phyloP scores from a whole-genome alignment of 2,113 vertebrate species.

The Ornithorhynchus anatinus region DNA sequence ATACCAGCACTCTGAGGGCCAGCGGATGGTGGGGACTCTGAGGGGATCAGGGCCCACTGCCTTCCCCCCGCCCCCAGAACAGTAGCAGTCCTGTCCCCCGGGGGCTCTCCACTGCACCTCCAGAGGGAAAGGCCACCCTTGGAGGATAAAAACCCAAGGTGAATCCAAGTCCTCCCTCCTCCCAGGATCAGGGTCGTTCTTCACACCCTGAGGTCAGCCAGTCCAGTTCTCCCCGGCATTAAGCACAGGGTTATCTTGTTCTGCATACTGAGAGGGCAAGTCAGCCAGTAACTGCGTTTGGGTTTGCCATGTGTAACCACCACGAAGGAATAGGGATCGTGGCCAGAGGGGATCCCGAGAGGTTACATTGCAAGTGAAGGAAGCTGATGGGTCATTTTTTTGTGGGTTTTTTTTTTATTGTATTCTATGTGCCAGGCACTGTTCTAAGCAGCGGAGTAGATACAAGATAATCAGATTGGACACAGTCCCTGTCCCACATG shows the following conservation, averaged over 20 bases:
- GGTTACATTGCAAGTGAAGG: not conserved
- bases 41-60: too few species aligned
- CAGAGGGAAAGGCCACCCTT: not conserved
- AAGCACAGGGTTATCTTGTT: constrained; percentile 38
- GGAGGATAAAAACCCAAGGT: constrained; percentile 29
- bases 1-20: too few species aligned
- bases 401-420: too few species aligned
- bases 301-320: constrained; percentile 6
- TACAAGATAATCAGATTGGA: too few species aligned
- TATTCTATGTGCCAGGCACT: too few species aligned
- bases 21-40: too few species aligned
- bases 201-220: constrained; percentile 16
- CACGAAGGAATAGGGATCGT: not conserved
- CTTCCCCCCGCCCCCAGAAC: too few species aligned
- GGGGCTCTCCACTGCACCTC: not conserved
- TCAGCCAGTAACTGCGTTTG: constrained; percentile 16
- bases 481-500: too few species aligned
- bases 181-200: constrained; percentile 7
- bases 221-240: not conserved
- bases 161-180: constrained; percentile 13
- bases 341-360: not conserved
- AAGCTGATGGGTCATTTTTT: not conserved
- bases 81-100: too few species aligned
- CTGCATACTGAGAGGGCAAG: constrained; percentile 17
- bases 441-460: too few species aligned